phyloP scores from a whole-genome alignment of 2,888 invertebrate genomes.

The Netelia fuscicornis region DNA sequence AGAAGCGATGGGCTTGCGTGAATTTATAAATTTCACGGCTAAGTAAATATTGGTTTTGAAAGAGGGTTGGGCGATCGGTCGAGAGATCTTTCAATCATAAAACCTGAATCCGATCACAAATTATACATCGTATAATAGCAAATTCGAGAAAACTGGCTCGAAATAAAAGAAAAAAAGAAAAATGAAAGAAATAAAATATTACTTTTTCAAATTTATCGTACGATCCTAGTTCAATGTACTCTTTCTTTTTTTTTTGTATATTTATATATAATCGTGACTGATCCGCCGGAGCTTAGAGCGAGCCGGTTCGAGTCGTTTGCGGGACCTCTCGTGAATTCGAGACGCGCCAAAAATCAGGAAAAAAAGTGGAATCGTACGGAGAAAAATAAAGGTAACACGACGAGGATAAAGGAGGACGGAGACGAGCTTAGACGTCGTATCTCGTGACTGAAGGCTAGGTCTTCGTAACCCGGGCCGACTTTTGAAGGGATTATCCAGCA shows the following conservation, averaged over 20 bases:
- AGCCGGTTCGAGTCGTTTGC: not conserved
- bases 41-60: constrained; percentile 30
- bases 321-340: constrained; percentile 22
- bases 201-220: too few species aligned
- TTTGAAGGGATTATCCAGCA: constrained; percentile 49
- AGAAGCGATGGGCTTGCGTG: not conserved
- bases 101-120: not conserved
- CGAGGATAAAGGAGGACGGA: not conserved
- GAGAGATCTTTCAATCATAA: not conserved
- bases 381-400: not conserved
- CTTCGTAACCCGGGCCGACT: constrained; percentile 27
- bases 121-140: too few species aligned
- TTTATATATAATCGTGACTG: constrained; percentile 8
- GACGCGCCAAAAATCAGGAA: constrained; percentile 13
- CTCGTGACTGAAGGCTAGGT: constrained; percentile 39
- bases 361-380: constrained; percentile 18
- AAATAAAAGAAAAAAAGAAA: not conserved
- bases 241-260: not conserved
- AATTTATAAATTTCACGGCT: constrained; percentile 38
- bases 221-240: not conserved
- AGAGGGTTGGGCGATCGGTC: not conserved
- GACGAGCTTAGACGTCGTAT: constrained; percentile 44
- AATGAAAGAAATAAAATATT: not conserved
- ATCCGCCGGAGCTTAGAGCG: not conserved
- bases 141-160: too few species aligned